phyloP scores from a whole-genome alignment of 2,888 invertebrate species.

The Calameuta filiformis region DNA sequence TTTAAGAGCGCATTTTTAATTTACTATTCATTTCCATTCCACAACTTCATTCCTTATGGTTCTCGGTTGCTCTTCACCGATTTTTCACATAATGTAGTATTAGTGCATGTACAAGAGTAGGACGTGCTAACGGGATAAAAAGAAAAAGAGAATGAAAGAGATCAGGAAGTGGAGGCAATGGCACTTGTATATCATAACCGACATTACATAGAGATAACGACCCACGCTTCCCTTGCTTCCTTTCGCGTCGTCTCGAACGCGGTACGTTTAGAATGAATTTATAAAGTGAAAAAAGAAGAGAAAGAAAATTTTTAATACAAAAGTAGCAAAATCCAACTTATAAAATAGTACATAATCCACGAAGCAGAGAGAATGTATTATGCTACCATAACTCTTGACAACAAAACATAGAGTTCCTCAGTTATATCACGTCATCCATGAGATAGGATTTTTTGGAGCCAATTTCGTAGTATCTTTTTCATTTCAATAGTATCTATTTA shows the following conservation, averaged over 20 bases:
- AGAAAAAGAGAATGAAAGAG: constrained; percentile 24
- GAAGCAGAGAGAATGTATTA: not conserved
- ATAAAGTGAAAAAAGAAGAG: not conserved
- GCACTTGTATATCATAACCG: constrained; percentile 46
- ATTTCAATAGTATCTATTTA: not conserved
- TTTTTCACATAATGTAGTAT: not conserved
- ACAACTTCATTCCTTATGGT: no score
- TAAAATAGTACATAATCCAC: not conserved
- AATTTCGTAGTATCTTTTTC: not conserved
- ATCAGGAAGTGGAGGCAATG: constrained; percentile 37
- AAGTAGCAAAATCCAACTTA: not conserved
- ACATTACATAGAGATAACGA: constrained; percentile 42
- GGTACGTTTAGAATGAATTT: not conserved
- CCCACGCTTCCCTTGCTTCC: constrained; percentile 55
- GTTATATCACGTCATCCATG: not conserved
- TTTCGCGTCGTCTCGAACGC: constrained; percentile 14
- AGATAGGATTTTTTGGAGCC: not conserved
- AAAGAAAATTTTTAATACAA: not conserved
- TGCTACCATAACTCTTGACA: not conserved
- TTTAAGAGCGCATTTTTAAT: no score
- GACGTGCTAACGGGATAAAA: not conserved
- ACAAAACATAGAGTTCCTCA: not conserved
- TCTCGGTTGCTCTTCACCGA: not conserved
- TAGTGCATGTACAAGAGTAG: not conserved
- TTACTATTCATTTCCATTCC: no score